Base-by-base conservation (phyloP, 2,888 invertebrate genomes). In the Carterocephalus palaemon region DNA sequence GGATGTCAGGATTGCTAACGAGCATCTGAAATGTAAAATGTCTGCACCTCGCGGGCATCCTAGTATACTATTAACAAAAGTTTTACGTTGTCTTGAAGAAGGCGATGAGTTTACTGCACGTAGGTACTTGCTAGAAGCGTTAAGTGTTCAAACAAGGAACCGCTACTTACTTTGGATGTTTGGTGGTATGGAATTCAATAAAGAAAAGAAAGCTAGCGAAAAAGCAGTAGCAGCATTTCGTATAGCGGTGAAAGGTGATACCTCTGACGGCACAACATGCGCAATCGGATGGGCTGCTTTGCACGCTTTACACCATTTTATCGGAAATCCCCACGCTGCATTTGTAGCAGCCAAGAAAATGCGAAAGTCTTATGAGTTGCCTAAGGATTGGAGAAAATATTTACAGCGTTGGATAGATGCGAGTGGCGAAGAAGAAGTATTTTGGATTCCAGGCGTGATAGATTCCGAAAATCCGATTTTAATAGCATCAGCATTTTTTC, bases 221-320 rank as follows among this genome's bases (percentile, higher is more conserved):
- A 48, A 57, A 41, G 75, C 80, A 2, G 58, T 61, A 12, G 76
- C 79, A 31, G 83, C 84, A 12, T 67, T 85, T 42, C 70, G 68
- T n/a, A 70, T 85, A 34, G 74, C 83, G 9, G 72, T 74, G 1
- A 83, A 75, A 51, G 79, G 82, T 4, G 74, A 80, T 42, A 58
- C 57, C 33, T 77, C 81, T 13, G 81, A 84, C 45, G 82, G 83
- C 2, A 76, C 71, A 20, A 65, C 72, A n/a, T 75, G 71, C 51
- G 67, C 77, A 1, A 79, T 86, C 33, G 81, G 78, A 4, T 86
- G 81, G 81, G 86, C 83, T 4, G 82, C 81, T 1, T 49, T 85
- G 36, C 85, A 85, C 52, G 62, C 77, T 10, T 56, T 79, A 32
- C 53, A 80, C 53, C 85, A 85, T 51, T 62, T 48, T 31, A 62